phyloP scores from a whole-genome alignment of 1,140 invertebrate genomes.

The Psix sp. region DNA sequence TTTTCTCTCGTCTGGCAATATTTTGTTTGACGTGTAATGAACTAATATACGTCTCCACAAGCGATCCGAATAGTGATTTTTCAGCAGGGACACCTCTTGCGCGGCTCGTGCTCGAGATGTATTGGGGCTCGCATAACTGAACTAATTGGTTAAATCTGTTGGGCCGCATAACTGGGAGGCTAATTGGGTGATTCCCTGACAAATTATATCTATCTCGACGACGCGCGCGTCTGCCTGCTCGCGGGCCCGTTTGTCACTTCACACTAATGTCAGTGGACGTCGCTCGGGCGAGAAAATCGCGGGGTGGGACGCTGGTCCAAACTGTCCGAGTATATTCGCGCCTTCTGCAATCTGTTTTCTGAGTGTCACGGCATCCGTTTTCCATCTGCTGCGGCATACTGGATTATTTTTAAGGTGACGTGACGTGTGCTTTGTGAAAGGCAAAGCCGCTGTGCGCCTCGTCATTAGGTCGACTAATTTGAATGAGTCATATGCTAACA shows the following conservation, averaged over 20 bases:
- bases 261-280: constrained; percentile 65
- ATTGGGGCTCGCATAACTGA: constrained; percentile 76
- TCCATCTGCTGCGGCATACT: constrained; percentile 44
- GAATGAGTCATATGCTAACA: constrained; percentile 57
- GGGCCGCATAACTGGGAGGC: constrained; percentile 77
- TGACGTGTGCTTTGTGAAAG: constrained; percentile 56
- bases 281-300: constrained; percentile 26
- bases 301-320: constrained; percentile 32
- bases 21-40: constrained; percentile 50
- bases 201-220: constrained; percentile 77
- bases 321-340: constrained; percentile 68
- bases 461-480: constrained; percentile 61
- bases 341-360: constrained; percentile 56
- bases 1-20: constrained; percentile 32
- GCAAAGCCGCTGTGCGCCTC: constrained; percentile 51
- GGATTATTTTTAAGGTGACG: constrained; percentile 63
- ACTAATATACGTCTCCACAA: constrained; percentile 44
- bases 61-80: constrained; percentile 48
- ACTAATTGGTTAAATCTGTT: constrained; percentile 79
- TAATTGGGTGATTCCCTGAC: constrained; percentile 78
- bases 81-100: constrained; percentile 25
- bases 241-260: constrained; percentile 77
- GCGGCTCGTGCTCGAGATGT: constrained; percentile 70
- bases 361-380: constrained; percentile 38
- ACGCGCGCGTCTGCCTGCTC: constrained; percentile 73